Conservation (phyloP, 1,140 invertebrate genomes). For the Parasteatoda tepidariorum region DNA sequence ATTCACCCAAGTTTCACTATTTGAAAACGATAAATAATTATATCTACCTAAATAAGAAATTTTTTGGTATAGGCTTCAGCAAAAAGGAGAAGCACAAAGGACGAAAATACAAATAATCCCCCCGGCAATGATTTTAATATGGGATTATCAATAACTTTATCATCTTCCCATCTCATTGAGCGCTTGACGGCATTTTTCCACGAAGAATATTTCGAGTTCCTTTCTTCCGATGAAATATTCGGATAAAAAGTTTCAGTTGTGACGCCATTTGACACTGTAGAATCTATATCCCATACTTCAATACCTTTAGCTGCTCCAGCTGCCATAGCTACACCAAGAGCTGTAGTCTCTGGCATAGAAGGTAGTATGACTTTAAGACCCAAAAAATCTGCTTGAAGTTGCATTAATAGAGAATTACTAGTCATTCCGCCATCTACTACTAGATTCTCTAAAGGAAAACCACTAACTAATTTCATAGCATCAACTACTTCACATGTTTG, state of each 20-base stretch:
- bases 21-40: too few species aligned
- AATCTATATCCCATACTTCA: constrained; percentile 76
- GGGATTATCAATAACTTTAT: constrained; percentile 24
- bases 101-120: constrained; percentile 51
- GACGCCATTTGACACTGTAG: constrained; percentile 71
- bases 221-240: constrained; percentile 75
- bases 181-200: constrained; percentile 94
- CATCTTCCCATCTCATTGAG: constrained; percentile 83
- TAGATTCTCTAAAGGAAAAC: constrained; percentile 81
- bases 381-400: constrained; percentile 91
- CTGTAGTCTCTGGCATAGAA: constrained; percentile 87
- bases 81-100: constrained; percentile 52
- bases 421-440: constrained; percentile 95
- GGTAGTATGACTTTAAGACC: constrained; percentile 88
- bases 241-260: constrained; percentile 83
- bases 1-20: too few species aligned
- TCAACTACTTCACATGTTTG: constrained; percentile 86
- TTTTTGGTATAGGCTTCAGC: constrained; percentile 24
- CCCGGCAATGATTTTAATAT: constrained; percentile 44
- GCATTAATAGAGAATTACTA: constrained; percentile 90
- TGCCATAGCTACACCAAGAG: constrained; percentile 89
- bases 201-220: constrained; percentile 82
- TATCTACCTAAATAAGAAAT: too few species aligned
- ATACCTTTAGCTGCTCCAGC: constrained; percentile 86
- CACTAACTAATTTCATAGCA: constrained; percentile 92